phyloP scores from a whole-genome alignment of 2,113 vertebrate genomes.

The Callopanchax toddi region DNA sequence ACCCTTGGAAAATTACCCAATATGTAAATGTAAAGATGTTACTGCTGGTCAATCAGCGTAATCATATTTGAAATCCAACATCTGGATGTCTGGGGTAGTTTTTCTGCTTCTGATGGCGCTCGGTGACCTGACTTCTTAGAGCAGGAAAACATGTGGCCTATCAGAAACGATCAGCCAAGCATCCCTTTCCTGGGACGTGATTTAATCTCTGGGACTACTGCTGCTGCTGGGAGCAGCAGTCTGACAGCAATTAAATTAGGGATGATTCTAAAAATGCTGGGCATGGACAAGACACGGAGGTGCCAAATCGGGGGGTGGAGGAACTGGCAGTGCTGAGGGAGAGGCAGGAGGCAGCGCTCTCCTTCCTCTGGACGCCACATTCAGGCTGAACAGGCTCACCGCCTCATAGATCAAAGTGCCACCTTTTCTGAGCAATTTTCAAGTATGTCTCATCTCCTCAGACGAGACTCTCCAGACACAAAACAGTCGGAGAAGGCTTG shows the following conservation, averaged over 20 bases:
- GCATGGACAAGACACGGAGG: constrained; percentile 38
- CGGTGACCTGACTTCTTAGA: constrained; percentile 51
- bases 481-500: constrained; percentile 29
- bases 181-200: constrained; percentile 60
- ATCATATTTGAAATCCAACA: constrained; percentile 69
- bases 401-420: constrained; percentile 65
- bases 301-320: constrained; percentile 37
- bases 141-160: constrained; percentile 63
- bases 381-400: constrained; percentile 39
- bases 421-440: constrained; percentile 61
- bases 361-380: constrained; percentile 19
- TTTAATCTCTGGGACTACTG: constrained; percentile 67
- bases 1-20: constrained; percentile 41
- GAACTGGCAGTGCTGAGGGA: constrained; percentile 7
- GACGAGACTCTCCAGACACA: constrained; percentile 61
- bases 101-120: constrained; percentile 41
- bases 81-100: constrained; percentile 47
- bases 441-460: constrained; percentile 74
- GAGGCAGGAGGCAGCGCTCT: constrained; percentile 17
- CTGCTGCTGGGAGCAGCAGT: constrained; percentile 54
- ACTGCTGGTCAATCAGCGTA: constrained; percentile 50
- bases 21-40: constrained; percentile 61
- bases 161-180: constrained; percentile 68
- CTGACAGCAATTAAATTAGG: constrained; percentile 69
- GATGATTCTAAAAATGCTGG: constrained; percentile 61